These are phyloP conservation scores for Mallateleia sp. DNA, from an alignment of 2,888 invertebrate species.

Conservation along the genomic window DNA sequence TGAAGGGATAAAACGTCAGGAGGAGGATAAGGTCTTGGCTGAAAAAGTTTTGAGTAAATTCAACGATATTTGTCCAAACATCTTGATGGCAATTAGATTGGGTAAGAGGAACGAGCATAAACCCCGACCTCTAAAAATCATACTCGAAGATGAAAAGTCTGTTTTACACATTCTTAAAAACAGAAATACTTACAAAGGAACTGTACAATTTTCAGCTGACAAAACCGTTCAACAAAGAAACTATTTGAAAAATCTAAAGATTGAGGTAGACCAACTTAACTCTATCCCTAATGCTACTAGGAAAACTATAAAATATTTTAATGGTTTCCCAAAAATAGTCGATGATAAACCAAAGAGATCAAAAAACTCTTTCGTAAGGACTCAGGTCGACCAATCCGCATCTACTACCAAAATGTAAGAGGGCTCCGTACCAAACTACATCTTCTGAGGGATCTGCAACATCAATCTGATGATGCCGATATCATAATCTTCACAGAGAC, in stretches of 20 bases:
- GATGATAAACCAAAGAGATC: too few species aligned
- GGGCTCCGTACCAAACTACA: slow-evolving; percentile 2
- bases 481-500: slow-evolving; percentile 22
- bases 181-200: slow-evolving; percentile 1
- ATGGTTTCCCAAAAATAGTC: background rate
- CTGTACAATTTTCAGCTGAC: background rate
- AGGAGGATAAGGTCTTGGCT: background rate
- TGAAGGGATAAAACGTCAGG: background rate
- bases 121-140: too few species aligned
- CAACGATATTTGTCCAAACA: too few species aligned
- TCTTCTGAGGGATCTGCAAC: background rate
- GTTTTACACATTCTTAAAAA: slow-evolving; percentile 11
- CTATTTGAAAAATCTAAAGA: background rate
- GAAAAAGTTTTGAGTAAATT: too few species aligned
- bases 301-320: background rate
- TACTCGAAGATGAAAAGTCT: too few species aligned
- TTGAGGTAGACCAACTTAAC: too few species aligned
- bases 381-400: too few species aligned
- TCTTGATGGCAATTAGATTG: too few species aligned
- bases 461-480: background rate
- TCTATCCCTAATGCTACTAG: too few species aligned
- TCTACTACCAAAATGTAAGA: slow-evolving; percentile 24
- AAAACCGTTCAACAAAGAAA: slow-evolving; percentile 30
- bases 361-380: too few species aligned
- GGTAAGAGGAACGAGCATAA: too few species aligned